A percentile compares a stretch with the other conserved stretches of the same genome.
These are phyloP conservation scores for Trachelus stipa DNA, from an alignment of 2,888 invertebrate species.

Conservation along the genomic window DNA sequence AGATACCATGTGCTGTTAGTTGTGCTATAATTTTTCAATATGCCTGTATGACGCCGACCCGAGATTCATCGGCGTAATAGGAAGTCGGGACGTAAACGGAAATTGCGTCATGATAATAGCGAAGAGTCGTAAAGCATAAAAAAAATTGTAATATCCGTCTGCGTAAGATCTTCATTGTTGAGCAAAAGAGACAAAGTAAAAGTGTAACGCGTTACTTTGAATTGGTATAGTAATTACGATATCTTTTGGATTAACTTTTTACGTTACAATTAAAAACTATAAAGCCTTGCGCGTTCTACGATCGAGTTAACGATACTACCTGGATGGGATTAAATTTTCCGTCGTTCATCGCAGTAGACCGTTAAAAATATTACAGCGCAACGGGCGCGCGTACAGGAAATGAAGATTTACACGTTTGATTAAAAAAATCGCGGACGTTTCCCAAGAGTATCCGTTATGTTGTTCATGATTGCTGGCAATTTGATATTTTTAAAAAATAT, in stretches of 20 bases:
- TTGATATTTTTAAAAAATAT: not conserved
- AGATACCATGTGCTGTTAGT: not conserved
- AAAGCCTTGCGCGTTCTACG: slow-evolving; percentile 19
- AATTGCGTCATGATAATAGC: not conserved
- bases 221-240: not conserved
- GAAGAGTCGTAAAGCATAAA: not conserved
- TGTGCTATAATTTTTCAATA: not conserved
- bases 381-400: not conserved
- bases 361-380: slow-evolving; percentile 35
- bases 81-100: not conserved
- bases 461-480: not conserved
- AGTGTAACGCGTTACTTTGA: not conserved
- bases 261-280: slow-evolving; percentile 31
- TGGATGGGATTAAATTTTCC: slow-evolving; percentile 34
- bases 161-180: not conserved
- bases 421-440: slow-evolving; percentile 3
- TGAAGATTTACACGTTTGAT: slow-evolving; percentile 4
- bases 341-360: slow-evolving; percentile 30
- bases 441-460: not conserved
- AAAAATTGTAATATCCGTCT: not conserved
- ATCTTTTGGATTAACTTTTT: slow-evolving; percentile 18
- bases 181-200: not conserved
- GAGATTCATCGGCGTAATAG: not conserved
- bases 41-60: not conserved
- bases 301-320: not conserved